Base-by-base conservation (phyloP, 2,113 vertebrate species). In the Lycaon pictus region DNA sequence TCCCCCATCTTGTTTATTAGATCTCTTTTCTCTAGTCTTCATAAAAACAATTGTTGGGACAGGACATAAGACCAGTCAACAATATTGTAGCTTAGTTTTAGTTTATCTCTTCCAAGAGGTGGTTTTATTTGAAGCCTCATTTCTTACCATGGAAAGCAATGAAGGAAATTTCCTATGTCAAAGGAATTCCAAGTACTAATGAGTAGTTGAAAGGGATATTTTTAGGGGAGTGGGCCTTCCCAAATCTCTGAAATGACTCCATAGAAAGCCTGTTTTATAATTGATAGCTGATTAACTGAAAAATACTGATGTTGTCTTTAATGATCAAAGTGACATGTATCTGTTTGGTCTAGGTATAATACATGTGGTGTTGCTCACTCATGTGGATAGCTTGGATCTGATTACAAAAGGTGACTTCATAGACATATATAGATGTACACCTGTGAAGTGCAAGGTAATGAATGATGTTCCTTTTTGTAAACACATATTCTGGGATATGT, bases 401-500 rank as follows among this genome's bases (percentile, higher is more conserved):
- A 79, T 97, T 87, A 92, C 12, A 15, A 79, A 43, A 90, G 56
- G 2, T 37, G 96, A 97, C 29, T 43, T 97, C 35, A 9, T n/a
- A 87, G 84, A 97, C 56, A 87, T 97, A 92, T 79, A 97, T 13
- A 88, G 11, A 48, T 97, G 43, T 82, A 2, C 35, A 23, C 90
- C 90, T 79, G 67, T 97, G 87, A 92, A 92, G 17, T 13, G 13
- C 8, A 95, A 98, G 97, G 96, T 97, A 96, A 94, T 43, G n/a
- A 25, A 7, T n/a, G 55, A 89, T 76, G n/a, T n/a, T 23, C 29
- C 27, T 29, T 29, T 65, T 76, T 35, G 22, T 82, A 65, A 77
- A 83, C 13, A 74, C 3, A 32, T 80, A 88, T 77, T 95, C n/a
- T 87, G 29, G 48, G n/a, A 1, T 92, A 29, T 79, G 25, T 90